Base-by-base conservation (phyloP, 2,888 invertebrate genomes). In the Sarcophaga subvicina region DNA sequence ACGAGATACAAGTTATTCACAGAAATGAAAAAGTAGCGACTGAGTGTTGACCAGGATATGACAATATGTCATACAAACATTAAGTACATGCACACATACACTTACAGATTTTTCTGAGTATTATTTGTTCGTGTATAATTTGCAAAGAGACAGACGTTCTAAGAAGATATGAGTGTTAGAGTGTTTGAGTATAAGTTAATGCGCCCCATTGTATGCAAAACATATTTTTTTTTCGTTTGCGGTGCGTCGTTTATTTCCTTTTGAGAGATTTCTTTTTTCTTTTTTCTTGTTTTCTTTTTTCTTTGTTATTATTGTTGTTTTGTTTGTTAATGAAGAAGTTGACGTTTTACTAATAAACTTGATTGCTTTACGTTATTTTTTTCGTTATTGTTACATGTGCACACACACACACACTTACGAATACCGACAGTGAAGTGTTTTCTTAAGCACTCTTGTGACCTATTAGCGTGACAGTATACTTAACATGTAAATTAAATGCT, bases 321-420 rank as follows among this genome's bases (percentile, higher is more conserved):
- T 71, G 49, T 27, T 82, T 76, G 69, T 17, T 47, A 72, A 54
- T 72, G 72, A 60, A 66, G 63, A 84, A 71, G 63, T 83, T 76
- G 80, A 59, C 71, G 49, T 77, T 76, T 80, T 77, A 60, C 71
- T 72, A 76, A 80, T 77, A 85, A 77, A 77, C 49, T 72, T 80
- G 76, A 85, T 77, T 77, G 59, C 59, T 80, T 66, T 47, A 62
- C 62, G 47, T 59, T 73, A 14, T 69, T 81, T 64, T 76, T 37
- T n/a, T 22, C 47, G 17, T n/a, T 60, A 2, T n/a, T 27, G 25
- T 17, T 62, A 60, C 47, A 59, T n/a, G 17, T 4, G 45, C 59
- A 64, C 49, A 25, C 64, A 49, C 37, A n/a, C 5, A 60, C 37
- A 62, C 3, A 62, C 14, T 25, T 14, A 64, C 6, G 25, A 25